A percentile compares a stretch with the other conserved stretches of the same genome.
These are phyloP conservation scores for Stercorarius parasiticus DNA, from an alignment of 2,113 vertebrate genomes.

Conservation along the genomic window DNA sequence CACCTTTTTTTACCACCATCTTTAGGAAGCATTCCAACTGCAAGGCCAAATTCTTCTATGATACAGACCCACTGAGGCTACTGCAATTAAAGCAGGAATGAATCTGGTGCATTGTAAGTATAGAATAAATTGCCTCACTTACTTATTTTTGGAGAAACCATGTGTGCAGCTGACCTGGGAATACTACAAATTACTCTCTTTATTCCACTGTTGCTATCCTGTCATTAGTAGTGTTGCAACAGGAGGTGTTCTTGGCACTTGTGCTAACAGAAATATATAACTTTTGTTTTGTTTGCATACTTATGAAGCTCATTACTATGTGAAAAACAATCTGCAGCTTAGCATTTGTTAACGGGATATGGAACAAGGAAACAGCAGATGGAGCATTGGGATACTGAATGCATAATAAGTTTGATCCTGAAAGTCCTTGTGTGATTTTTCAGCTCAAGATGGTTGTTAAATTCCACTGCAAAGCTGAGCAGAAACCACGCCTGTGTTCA, in stretches of 20 bases:
- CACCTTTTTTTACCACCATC: not conserved
- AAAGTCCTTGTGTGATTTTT: conserved; percentile 32
- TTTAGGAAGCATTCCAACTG: conserved; percentile 20
- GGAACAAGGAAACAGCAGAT: conserved; percentile 61
- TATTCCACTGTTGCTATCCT: conserved; percentile 36
- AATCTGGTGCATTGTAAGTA: not conserved
- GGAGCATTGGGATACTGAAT: conserved; percentile 48
- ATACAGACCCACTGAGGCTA: not conserved
- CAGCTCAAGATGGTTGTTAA: not conserved
- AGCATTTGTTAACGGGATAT: conserved; percentile 48
- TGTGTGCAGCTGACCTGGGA: conserved; percentile 40
- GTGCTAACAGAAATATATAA: conserved; percentile 28
- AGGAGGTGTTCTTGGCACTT: conserved; percentile 58
- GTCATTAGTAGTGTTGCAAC: conserved; percentile 36
- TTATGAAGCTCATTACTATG: conserved; percentile 56
- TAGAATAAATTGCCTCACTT: conserved; percentile 23
- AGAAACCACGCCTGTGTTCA: not conserved
- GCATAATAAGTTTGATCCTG: conserved; percentile 37
- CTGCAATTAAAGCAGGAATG: not conserved
- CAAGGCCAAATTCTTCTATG: not conserved
- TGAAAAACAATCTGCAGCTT: conserved; percentile 64
- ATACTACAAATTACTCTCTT: conserved; percentile 45
- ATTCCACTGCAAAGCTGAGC: not conserved
- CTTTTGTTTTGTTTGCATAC: conserved; percentile 60
- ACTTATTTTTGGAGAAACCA: conserved; percentile 35